These are phyloP conservation scores for Clunio marinus DNA, from an alignment of 2,888 invertebrate genomes.

Conservation along the genomic window DNA sequence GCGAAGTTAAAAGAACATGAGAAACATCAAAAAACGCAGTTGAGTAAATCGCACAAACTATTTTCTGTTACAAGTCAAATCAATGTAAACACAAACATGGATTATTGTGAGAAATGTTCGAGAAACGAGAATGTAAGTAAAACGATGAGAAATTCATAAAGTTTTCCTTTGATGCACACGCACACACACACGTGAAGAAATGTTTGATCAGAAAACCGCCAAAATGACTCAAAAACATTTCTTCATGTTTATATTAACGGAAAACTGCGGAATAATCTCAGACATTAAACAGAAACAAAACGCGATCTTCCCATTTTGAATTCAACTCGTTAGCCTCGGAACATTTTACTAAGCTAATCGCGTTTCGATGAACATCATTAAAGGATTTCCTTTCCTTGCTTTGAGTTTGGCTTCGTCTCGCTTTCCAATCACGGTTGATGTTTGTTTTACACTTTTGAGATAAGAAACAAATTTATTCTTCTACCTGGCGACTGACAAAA, in stretches of 20 bases:
- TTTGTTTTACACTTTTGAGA: background rate
- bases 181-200: background rate
- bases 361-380: background rate
- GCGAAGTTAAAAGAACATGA: background rate
- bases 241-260: no score
- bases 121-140: background rate
- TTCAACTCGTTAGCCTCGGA: no score
- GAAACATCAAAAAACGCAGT: background rate
- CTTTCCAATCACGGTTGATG: no score
- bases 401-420: no score
- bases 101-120: conserved; percentile 8
- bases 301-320: background rate
- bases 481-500: background rate
- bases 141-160: background rate
- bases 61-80: background rate
- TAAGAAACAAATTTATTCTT: background rate
- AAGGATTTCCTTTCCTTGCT: conserved; percentile 3
- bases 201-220: background rate
- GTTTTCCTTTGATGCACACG: background rate
- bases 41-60: background rate
- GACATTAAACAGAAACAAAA: background rate
- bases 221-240: background rate
- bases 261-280: background rate
- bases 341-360: background rate
- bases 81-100: conserved; percentile 2